A percentile compares a stretch with the other conserved stretches of the same genome.
Evolutionary conservation across 2,797 vertebrate species (phyloP).

Genomic region (Phataginus tricuspis): DNA sequence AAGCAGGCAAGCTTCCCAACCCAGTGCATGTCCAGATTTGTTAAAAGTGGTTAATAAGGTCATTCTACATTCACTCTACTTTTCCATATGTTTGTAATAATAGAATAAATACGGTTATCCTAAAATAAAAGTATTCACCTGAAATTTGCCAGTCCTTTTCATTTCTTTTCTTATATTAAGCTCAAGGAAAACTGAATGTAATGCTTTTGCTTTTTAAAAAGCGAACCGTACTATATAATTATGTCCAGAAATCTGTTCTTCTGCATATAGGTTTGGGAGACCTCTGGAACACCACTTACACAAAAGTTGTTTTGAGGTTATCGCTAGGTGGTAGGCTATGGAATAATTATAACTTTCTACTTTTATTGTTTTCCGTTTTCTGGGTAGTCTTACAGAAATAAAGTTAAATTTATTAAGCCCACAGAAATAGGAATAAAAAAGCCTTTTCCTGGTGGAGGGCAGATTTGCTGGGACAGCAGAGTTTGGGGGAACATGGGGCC

Average conservation of each 20-base stretch:
- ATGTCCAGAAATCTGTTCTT: background rate
- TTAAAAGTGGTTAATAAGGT: background rate
- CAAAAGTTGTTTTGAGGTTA: background rate
- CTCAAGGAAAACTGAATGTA: background rate
- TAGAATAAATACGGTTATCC: background rate
- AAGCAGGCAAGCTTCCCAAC: background rate
- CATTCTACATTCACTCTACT: background rate
- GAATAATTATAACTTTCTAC: background rate
- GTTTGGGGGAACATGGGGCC: background rate
- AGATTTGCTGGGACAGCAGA: background rate
- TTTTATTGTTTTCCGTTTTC: background rate
- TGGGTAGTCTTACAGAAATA: background rate
- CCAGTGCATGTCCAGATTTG: background rate
- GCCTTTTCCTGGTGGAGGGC: background rate
- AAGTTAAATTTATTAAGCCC: background rate
- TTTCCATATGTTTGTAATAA: background rate
- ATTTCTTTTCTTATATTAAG: background rate
- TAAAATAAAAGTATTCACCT: background rate
- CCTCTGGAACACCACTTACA: background rate
- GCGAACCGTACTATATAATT: background rate
- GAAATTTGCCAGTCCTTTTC: background rate
- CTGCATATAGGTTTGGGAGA: background rate
- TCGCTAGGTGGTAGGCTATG: background rate
- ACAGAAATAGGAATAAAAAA: background rate
- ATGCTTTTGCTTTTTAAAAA: background rate